Conservation (phyloP, 2,797 vertebrate species). For the Carapus acus region DNA sequence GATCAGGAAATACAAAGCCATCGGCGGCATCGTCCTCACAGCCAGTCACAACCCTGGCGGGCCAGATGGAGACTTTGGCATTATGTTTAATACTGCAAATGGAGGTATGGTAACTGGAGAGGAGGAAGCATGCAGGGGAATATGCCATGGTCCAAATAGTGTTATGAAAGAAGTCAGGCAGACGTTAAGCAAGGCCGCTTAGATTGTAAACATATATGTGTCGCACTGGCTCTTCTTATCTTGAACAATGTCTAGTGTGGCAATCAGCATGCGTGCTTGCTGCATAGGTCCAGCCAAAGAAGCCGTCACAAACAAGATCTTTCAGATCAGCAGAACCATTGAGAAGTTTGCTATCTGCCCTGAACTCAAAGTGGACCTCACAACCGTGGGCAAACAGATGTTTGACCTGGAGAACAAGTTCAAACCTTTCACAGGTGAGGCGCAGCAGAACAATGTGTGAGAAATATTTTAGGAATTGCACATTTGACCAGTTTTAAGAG, state of each 20-base stretch:
- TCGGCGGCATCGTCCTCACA: slow-evolving; percentile 90
- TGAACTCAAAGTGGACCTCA: slow-evolving; percentile 84
- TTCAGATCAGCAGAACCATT: slow-evolving; percentile 91
- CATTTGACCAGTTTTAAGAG: neutral
- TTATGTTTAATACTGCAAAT: slow-evolving; percentile 90
- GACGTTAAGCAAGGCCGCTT: slow-evolving; percentile 31
- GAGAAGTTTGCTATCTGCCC: slow-evolving; percentile 94
- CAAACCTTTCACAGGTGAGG: slow-evolving; percentile 91
- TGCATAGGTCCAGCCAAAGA: slow-evolving; percentile 94
- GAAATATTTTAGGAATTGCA: no score
- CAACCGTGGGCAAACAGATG: slow-evolving; percentile 85
- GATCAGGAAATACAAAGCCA: slow-evolving; percentile 94
- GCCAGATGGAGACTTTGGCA: slow-evolving; percentile 89
- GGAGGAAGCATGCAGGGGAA: slow-evolving; percentile 23
- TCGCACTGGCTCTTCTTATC: no score
- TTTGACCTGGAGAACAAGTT: slow-evolving; percentile 97
- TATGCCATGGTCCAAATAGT: slow-evolving; percentile 43
- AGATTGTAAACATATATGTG: no score
- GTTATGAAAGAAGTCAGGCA: slow-evolving; percentile 33
- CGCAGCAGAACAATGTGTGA: no score
- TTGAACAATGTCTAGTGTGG: no score
- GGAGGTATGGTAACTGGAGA: slow-evolving; percentile 78
- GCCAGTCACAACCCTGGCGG: slow-evolving; percentile 93
- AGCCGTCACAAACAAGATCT: slow-evolving; percentile 85
- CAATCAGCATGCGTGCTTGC: no score